A percentile compares a stretch with the other conserved stretches of the same genome.
Evolutionary conservation across 1,140 invertebrate species (phyloP).

Genomic region (Calosoma granatense): DNA sequence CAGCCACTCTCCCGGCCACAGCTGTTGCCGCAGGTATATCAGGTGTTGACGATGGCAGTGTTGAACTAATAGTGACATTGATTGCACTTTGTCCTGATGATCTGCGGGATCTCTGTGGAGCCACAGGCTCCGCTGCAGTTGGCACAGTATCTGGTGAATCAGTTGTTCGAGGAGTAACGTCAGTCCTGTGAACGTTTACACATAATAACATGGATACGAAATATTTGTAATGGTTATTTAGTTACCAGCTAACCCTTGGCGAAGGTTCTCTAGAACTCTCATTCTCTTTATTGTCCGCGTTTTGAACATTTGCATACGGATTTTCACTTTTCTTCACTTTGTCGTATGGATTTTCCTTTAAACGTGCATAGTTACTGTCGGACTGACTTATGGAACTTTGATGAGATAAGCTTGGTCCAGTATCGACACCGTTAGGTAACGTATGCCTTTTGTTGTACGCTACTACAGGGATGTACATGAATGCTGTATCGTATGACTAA

Average conservation of each 20-base stretch:
- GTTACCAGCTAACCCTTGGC: not conserved
- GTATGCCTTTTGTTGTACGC: conserved; percentile 28
- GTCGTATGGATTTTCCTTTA: conserved; percentile 47
- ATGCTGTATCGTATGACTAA: conserved; percentile 7
- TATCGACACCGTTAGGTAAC: conserved; percentile 25
- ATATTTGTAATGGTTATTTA: conserved; percentile 11
- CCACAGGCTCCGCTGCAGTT: conserved; percentile 30
- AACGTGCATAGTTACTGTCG: conserved; percentile 46
- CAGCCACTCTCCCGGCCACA: conserved; percentile 70
- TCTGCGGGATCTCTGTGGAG: conserved; percentile 37
- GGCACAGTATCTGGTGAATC: conserved; percentile 21
- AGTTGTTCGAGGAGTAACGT: conserved; percentile 28
- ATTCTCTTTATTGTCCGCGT: conserved; percentile 9
- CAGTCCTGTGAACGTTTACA: conserved; percentile 32
- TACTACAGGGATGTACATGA: conserved; percentile 10
- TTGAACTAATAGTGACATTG: conserved; percentile 23
- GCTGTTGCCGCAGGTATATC: conserved; percentile 69
- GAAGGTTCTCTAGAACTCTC: conserved; percentile 8
- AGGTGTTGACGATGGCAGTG: conserved; percentile 14
- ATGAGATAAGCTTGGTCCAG: conserved; percentile 41
- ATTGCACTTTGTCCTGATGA: conserved; percentile 39
- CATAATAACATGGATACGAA: not conserved
- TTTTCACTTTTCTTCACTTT: conserved; percentile 46
- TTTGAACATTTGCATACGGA: conserved; percentile 56
- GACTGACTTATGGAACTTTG: conserved; percentile 48